Evolutionary conservation across 2,113 vertebrate genomes (phyloP).

Genomic region (Megaceryle maxima): DNA sequence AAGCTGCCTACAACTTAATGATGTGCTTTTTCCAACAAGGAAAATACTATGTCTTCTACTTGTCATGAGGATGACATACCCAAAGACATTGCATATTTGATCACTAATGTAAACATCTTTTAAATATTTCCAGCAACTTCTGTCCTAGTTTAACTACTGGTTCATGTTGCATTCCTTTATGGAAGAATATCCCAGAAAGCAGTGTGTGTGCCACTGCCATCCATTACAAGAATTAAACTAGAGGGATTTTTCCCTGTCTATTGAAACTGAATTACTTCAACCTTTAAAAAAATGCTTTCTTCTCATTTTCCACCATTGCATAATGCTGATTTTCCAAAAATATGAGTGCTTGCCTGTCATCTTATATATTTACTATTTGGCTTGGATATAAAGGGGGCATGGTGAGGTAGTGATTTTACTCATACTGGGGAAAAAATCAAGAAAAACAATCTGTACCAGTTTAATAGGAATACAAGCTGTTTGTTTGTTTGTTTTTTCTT

Average conservation of each 20-base stretch:
- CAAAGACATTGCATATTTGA: conserved; percentile 51
- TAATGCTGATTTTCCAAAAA: not conserved
- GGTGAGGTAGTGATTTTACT: not conserved
- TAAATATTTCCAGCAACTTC: conserved; percentile 65
- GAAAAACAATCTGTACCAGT: not conserved
- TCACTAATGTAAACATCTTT: conserved; percentile 60
- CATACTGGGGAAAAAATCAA: not conserved
- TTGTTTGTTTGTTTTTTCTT: not conserved
- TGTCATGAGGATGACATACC: conserved; percentile 18
- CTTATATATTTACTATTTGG: not conserved
- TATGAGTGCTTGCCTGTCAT: not conserved
- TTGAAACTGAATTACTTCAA: not conserved
- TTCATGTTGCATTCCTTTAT: conserved; percentile 57
- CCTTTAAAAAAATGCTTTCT: not conserved
- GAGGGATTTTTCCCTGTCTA: not conserved
- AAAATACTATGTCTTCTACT: conserved; percentile 61
- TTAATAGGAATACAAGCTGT: not conserved
- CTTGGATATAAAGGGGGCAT: not conserved
- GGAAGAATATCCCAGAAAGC: conserved; percentile 44
- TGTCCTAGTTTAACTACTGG: conserved; percentile 68
- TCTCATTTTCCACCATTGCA: not conserved
- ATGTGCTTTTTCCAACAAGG: conserved; percentile 50
- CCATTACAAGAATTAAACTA: conserved; percentile 25
- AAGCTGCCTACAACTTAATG: conserved; percentile 12
- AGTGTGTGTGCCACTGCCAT: conserved; percentile 4